Base-by-base conservation (phyloP, 2,797 vertebrate genomes). In the Dryobates pubescens region DNA sequence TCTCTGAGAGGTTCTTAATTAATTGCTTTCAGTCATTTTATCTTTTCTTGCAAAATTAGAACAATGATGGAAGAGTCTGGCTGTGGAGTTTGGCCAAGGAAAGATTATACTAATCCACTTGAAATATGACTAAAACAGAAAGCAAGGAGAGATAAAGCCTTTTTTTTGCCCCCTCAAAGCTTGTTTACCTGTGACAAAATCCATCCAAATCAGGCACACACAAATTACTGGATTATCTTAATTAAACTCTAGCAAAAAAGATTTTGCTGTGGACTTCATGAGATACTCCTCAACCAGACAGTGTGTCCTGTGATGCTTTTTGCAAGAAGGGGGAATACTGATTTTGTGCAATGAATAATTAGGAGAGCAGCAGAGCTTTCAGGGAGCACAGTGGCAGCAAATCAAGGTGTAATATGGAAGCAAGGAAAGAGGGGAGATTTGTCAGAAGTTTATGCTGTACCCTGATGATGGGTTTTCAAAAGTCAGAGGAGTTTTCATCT, bases 181-280 rank as follows among this genome's bases (percentile, higher is more conserved):
- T 63, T 89, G 57, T 96, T 96, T 95, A 94, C 91, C 87, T 92
- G 89, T 77, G 81, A 75, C 61, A 90, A 94, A 93, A 89, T 86
- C 51, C 57, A 69, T 75, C 81, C 58, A 68, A 88, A 92, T 89
- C 38, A 75, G 26, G 84, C 84, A 76, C 53, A 43, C 30, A 18
- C 15, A 72, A 64, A 75, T 49, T 69, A 53, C 23, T 58, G 82
- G 20, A 63, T 93, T 56, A 12, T 58, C 45, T 88, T 85, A 88
- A 89, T 89, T 86, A 94, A 94, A 63, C 19, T 80, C 0, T 1
- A 59, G 17, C 16, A 64, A 30, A 89, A 63, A 76, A 26, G 6
- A 54, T 68, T 65, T 82, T 89, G 6, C 49, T 41, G 73, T 57
- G 59, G 51, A 62, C 30, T 89, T 90, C 45, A 17, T 86, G 57